Percentiles rank a stretch among this genome's conserved stretches.
Conservation (phyloP, 1,140 invertebrate genomes). For the Drosophila mojavensis region DNA sequence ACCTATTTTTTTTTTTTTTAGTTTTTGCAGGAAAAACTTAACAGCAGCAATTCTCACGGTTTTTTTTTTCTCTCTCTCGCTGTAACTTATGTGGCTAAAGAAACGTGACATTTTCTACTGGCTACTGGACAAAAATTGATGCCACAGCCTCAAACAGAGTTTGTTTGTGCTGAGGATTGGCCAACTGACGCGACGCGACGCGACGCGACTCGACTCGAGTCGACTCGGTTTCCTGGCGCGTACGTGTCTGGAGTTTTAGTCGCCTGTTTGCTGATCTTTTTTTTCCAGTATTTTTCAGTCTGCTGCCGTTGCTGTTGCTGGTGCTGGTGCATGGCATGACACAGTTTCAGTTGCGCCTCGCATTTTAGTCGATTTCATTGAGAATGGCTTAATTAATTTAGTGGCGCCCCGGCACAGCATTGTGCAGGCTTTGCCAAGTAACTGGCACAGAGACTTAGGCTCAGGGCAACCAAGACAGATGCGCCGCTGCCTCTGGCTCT, state of each 20-base stretch:
- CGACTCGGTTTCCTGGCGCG: slow-evolving; percentile 65
- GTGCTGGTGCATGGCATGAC: slow-evolving; percentile 61
- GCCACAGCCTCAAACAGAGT: slow-evolving; percentile 33
- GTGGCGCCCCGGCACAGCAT: slow-evolving; percentile 34
- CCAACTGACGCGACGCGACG: slow-evolving; percentile 22
- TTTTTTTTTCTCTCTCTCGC: background rate
- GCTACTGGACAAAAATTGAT: slow-evolving; percentile 83
- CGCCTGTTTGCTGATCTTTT: slow-evolving; percentile 22
- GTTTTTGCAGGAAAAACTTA: slow-evolving; percentile 18
- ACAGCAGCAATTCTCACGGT: slow-evolving; percentile 68
- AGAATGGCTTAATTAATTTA: slow-evolving; percentile 81
- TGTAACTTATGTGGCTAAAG: slow-evolving; percentile 78
- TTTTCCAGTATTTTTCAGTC: slow-evolving; percentile 23
- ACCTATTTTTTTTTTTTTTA: slow-evolving; percentile 54
- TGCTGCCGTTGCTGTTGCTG: slow-evolving; percentile 8
- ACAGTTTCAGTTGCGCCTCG: slow-evolving; percentile 73
- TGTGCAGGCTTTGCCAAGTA: slow-evolving; percentile 18
- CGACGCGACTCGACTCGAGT: background rate
- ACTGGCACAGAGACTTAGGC: slow-evolving; percentile 42
- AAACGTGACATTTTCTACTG: slow-evolving; percentile 80
- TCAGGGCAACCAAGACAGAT: slow-evolving; percentile 27
- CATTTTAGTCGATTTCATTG: slow-evolving; percentile 74
- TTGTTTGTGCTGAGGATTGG: slow-evolving; percentile 45
- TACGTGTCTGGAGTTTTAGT: slow-evolving; percentile 70
- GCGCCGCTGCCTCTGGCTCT: slow-evolving; percentile 26